A percentile compares a stretch with the other conserved stretches of the same genome.
Evolutionary conservation across 2,888 invertebrate species (phyloP).

Genomic region (Halocaridina rubra): DNA sequence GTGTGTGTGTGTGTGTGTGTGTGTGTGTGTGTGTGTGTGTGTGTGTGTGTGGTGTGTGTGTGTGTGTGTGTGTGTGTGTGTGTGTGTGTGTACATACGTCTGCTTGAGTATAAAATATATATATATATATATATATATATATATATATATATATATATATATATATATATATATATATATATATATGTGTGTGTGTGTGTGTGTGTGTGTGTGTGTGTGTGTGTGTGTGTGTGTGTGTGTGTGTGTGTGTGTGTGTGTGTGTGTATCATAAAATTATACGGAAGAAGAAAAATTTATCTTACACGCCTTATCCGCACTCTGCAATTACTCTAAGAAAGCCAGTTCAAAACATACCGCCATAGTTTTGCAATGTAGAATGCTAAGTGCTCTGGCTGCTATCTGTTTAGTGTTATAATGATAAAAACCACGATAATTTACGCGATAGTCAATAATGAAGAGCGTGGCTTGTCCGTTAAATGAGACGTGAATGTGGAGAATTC

Average conservation of each 20-base stretch:
- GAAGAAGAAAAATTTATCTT: no score
- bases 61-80: neutral
- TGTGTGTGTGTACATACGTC: neutral
- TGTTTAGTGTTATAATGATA: no score
- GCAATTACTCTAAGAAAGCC: no score
- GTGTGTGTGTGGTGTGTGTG: neutral
- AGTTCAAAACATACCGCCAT: no score
- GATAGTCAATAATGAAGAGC: no score
- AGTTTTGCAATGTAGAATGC: no score
- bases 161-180: neutral
- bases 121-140: neutral
- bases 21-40: neutral
- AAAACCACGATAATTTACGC: no score
- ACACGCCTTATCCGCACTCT: no score
- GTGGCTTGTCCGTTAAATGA: no score
- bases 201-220: neutral
- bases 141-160: neutral
- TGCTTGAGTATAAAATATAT: neutral
- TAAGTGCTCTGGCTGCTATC: no score
- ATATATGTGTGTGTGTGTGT: neutral
- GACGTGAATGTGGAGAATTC: no score
- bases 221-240: neutral
- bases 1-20: neutral
- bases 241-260: neutral
- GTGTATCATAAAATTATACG: no score